These are phyloP conservation scores for Adoxophyes honmai DNA, from an alignment of 1,140 invertebrate genomes.

Conservation along the genomic window DNA sequence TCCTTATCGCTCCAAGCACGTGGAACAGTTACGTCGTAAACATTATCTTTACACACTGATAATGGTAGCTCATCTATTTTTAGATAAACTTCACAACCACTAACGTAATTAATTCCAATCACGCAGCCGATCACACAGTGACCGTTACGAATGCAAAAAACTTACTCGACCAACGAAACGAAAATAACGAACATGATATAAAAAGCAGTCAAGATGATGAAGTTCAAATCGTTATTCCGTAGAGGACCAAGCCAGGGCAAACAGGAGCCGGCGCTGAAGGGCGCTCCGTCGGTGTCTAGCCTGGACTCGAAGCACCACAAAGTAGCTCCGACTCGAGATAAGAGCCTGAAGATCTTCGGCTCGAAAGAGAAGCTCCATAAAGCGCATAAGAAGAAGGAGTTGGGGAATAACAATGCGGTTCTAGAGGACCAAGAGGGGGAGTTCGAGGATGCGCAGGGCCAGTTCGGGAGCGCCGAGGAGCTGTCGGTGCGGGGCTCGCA, in stretches of 20 bases:
- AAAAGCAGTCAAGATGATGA: constrained; percentile 82
- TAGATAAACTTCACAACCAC: constrained; percentile 21
- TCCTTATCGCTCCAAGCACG: neutral
- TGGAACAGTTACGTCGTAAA: neutral
- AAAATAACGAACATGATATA: constrained; percentile 56
- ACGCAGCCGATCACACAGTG: constrained; percentile 33
- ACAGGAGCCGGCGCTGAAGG: constrained; percentile 63
- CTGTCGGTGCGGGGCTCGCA: constrained; percentile 62
- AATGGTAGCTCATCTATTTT: constrained; percentile 4
- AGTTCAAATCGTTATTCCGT: constrained; percentile 89
- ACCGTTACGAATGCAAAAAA: constrained; percentile 35
- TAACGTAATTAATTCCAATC: constrained; percentile 40
- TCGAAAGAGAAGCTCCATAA: constrained; percentile 75
- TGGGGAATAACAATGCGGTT: constrained; percentile 67
- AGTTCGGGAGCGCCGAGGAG: constrained; percentile 64
- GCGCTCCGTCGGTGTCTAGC: constrained; percentile 75
- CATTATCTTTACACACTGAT: neutral
- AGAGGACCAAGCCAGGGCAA: constrained; percentile 80
- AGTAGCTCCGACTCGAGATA: constrained; percentile 72
- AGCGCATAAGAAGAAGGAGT: constrained; percentile 65
- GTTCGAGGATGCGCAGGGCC: constrained; percentile 46
- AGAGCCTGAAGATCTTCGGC: constrained; percentile 67
- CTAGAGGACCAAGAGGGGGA: constrained; percentile 55
- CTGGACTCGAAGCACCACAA: constrained; percentile 77
- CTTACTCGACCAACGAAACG: constrained; percentile 55